phyloP scores from a whole-genome alignment of 1,140 invertebrate species.

The Philotrypesis tridentata region DNA sequence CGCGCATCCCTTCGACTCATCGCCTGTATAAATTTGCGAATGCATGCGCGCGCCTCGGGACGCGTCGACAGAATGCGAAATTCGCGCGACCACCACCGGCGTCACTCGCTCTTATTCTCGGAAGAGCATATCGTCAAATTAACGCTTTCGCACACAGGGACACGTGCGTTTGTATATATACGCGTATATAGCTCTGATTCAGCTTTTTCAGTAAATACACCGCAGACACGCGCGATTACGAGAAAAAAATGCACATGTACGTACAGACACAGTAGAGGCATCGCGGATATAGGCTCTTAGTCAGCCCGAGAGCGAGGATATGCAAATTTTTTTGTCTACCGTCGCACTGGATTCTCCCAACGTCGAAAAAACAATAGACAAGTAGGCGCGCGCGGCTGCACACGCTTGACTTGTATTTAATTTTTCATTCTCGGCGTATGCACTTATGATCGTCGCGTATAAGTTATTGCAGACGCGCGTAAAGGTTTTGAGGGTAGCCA shows the following conservation, averaged over 20 bases:
- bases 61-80: not conserved
- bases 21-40: not conserved
- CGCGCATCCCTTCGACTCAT: conserved; percentile 4
- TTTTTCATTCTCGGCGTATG: not conserved
- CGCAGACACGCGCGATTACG: too few species aligned
- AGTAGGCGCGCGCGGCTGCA: not conserved
- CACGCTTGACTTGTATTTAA: not conserved
- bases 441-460: not conserved
- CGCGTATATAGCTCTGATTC: too few species aligned
- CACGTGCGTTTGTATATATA: too few species aligned
- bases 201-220: too few species aligned
- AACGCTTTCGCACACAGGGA: too few species aligned
- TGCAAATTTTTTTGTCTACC: not conserved
- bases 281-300: too few species aligned
- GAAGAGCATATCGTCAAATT: too few species aligned
- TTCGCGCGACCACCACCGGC: not conserved
- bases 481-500: not conserved
- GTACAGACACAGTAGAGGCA: too few species aligned
- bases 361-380: not conserved
- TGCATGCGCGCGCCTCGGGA: not conserved
- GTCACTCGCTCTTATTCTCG: too few species aligned
- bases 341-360: too few species aligned
- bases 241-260: too few species aligned
- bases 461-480: not conserved
- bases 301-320: too few species aligned